A percentile compares a stretch with the other conserved stretches of the same genome.
phyloP scores from a whole-genome alignment of 2,797 vertebrate species.

The Darevskia nairensis region DNA sequence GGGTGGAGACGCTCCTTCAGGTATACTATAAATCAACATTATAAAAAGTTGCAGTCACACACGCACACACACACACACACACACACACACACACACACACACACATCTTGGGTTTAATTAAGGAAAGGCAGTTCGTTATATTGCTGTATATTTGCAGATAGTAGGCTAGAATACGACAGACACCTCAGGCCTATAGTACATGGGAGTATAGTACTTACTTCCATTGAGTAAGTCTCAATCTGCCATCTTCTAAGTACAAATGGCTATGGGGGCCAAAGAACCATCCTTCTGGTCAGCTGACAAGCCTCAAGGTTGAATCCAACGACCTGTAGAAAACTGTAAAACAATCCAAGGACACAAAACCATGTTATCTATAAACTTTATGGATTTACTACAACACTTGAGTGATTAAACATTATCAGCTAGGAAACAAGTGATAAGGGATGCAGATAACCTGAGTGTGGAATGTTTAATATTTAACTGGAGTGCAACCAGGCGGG shows the following conservation, averaged over 20 bases:
- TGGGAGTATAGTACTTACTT: no score
- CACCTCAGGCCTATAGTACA: no score
- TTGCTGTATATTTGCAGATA: no score
- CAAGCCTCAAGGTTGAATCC: background rate
- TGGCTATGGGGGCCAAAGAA: background rate
- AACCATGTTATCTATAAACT: slow-evolving; percentile 31
- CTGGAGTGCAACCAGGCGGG: slow-evolving; percentile 31
- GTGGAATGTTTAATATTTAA: slow-evolving; percentile 55
- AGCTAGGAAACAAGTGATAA: slow-evolving; percentile 57
- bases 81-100: no score
- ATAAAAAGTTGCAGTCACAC: no score
- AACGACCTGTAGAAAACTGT: slow-evolving; percentile 31
- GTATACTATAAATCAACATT: no score
- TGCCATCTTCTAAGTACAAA: background rate
- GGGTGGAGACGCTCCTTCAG: no score
- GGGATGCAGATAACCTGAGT: background rate
- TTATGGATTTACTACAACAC: slow-evolving; percentile 35
- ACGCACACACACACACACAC: no score
- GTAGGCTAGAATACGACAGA: no score
- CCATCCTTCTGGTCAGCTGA: background rate
- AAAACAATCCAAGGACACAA: slow-evolving; percentile 47
- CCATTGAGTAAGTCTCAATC: background rate
- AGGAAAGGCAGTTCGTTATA: no score
- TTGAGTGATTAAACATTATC: background rate
- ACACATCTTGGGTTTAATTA: no score